Evolutionary conservation across 2,888 invertebrate genomes (phyloP).

Genomic region (Agapostemon virescens): DNA sequence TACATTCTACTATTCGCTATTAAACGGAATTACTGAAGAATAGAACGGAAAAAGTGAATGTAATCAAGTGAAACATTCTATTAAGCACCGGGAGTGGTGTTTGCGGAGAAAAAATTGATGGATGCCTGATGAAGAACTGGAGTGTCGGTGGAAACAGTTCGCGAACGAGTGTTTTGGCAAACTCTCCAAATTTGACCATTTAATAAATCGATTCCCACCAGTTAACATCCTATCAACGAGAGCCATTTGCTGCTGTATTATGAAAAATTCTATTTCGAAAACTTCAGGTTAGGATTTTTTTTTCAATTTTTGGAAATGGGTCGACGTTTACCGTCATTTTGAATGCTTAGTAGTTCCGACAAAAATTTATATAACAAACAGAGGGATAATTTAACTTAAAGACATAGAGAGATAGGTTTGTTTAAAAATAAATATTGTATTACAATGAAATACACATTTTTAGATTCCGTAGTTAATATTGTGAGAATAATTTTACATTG

Average conservation of each 20-base stretch:
- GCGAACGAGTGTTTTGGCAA: neutral
- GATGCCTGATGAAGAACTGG: neutral
- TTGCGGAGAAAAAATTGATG: neutral
- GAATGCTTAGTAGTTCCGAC: neutral
- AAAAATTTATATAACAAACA: fast-evolving
- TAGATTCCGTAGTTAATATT: no score
- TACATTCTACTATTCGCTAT: conserved; percentile 22
- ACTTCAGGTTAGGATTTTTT: neutral
- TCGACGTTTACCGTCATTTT: neutral
- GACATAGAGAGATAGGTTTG: no score
- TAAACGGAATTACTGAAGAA: conserved; percentile 22
- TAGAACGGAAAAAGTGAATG: neutral
- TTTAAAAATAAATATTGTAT: no score
- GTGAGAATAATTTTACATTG: no score
- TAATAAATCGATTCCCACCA: neutral
- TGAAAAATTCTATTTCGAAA: neutral
- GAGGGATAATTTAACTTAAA: neutral
- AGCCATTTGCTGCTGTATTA: neutral
- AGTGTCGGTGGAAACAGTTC: neutral
- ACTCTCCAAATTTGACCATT: neutral
- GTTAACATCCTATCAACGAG: neutral
- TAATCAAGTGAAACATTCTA: conserved; percentile 7
- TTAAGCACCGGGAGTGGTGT: neutral
- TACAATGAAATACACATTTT: no score
- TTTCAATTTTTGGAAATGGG: neutral